Evolutionary conservation across 2,888 invertebrate species (phyloP).

Genomic region (Caenorhabditis sp.): DNA sequence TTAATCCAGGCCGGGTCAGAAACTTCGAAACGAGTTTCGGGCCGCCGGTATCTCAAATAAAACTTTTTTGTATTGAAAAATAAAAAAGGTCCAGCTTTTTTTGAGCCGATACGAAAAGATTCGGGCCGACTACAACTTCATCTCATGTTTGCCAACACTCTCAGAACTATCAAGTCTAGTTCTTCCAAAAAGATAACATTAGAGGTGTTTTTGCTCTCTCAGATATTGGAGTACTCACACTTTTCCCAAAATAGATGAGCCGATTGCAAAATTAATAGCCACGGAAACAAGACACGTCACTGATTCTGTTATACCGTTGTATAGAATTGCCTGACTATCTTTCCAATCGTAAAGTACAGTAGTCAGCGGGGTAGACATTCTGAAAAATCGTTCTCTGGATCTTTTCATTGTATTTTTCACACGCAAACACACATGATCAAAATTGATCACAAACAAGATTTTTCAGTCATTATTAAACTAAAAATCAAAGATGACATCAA

Average conservation of each 20-base stretch:
- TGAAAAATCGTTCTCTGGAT: constrained; percentile 17
- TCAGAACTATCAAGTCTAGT: no score
- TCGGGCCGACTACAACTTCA: no score
- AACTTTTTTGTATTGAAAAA: no score
- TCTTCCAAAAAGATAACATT: no score
- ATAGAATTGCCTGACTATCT: constrained; percentile 45
- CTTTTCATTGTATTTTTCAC: not conserved
- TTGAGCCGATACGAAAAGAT: no score
- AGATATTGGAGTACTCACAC: no score
- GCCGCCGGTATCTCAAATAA: no score
- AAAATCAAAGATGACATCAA: not conserved
- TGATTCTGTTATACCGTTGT: constrained; percentile 50
- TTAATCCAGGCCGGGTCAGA: no score
- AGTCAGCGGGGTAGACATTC: constrained; percentile 50
- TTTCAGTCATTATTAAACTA: not conserved
- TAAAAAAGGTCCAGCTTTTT: no score
- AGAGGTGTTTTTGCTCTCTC: no score
- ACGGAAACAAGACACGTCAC: constrained; percentile 50
- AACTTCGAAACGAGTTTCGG: no score
- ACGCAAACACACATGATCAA: not conserved
- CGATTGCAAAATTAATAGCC: constrained; percentile 42
- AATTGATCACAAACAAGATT: not conserved
- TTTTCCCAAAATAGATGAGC: constrained; percentile 46
- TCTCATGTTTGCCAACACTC: no score
- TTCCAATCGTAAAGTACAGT: constrained; percentile 54